These are phyloP conservation scores for Ifrita kowaldi DNA, from an alignment of 2,113 vertebrate genomes.

Conservation along the genomic window DNA sequence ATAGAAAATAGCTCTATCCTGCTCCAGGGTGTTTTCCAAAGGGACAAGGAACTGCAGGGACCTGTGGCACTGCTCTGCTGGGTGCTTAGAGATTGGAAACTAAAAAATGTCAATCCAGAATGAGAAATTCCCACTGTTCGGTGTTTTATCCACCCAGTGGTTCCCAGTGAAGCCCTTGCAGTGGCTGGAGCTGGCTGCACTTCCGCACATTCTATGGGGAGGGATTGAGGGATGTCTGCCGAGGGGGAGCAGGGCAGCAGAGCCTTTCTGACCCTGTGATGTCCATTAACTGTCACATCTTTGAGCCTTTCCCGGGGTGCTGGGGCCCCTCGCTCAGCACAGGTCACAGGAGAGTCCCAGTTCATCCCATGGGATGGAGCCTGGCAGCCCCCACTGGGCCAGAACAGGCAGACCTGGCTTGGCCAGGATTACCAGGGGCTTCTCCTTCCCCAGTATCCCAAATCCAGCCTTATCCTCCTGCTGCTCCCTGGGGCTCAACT, in stretches of 20 bases:
- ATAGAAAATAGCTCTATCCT: background rate
- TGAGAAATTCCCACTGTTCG: background rate
- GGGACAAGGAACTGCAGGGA: background rate
- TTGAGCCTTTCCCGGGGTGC: rapidly evolving
- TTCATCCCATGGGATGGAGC: background rate
- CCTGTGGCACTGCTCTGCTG: background rate
- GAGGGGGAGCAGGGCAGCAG: background rate
- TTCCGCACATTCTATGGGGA: rapidly evolving
- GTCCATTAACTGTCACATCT: background rate
- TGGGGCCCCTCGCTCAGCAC: rapidly evolving
- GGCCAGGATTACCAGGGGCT: background rate
- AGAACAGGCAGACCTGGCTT: background rate
- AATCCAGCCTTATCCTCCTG: background rate
- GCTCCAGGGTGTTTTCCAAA: background rate
- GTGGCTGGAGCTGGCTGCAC: background rate
- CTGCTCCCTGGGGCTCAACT: background rate
- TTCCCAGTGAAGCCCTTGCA: background rate
- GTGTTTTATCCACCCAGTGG: rapidly evolving
- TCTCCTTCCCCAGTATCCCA: background rate
- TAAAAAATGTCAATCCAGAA: background rate
- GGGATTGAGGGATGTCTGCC: background rate
- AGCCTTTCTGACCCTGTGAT: background rate
- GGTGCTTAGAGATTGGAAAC: background rate
- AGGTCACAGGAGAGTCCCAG: rapidly evolving
- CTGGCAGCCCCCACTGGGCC: rapidly evolving